Evolutionary conservation across 2,888 invertebrate species (phyloP), one percentile per base, ranked within the genome.

Genomic region (Sylvicola cinctus): DNA sequence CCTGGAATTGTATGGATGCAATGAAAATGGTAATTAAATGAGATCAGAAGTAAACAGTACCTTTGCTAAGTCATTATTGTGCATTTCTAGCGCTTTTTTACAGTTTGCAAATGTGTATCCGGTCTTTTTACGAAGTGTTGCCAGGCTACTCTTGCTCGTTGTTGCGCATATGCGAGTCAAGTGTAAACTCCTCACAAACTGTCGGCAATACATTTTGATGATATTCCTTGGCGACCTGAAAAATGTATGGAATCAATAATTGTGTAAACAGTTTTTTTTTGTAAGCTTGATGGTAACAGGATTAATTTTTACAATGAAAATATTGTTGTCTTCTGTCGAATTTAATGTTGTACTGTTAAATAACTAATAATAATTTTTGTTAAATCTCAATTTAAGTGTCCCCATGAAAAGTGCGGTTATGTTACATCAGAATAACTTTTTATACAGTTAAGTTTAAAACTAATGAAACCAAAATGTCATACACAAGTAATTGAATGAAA

Each of bases 61-160:
- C 71, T 84, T 74, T 26, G 64, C 66, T 38, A 88, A 43, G 55
- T 95, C 78, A 64, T 93, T 85, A 43, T 80, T 71, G 55, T 90
- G 76, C 59, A 87, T 63, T 51, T 87, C 81, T 38, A 96, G 61
- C 1, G 96, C 95, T 56, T 95, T 91, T 49, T 88, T 88, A 56
- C 96, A 96, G 52, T 95, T 93, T 11, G 83, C 65, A 60, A 95
- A 87, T 6, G 93, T 81, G 54, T 90, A 95, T 6, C 96, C 96
- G 3, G 96, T 98, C 50, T 80, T 81, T 57, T 91, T 95, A 14
- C 98, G 66, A 14, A 98, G 63, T 44, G 78, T 72, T 16, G 84
- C 77, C 23, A 95, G 59, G 8, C 75, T 61, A 17, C 79, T 74
- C 46, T 85, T 84, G 43, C 72, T 74, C 1, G 58, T 43, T 1